Conservation (phyloP, 1,140 invertebrate genomes). For the Drosophila micromelanica region DNA sequence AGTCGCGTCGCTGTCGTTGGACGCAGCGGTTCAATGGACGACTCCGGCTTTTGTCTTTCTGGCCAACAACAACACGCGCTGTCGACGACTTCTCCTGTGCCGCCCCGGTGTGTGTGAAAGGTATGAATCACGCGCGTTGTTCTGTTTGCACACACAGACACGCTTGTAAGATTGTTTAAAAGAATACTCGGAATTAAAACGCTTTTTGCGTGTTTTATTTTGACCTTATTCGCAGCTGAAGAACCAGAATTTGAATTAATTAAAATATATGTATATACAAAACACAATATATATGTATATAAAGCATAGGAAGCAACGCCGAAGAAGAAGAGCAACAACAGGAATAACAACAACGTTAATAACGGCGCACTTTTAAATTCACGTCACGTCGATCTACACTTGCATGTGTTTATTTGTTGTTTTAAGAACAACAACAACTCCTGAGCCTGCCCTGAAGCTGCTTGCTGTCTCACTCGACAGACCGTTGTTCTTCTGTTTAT, state of each 20-base stretch:
- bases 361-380: constrained; percentile 68
- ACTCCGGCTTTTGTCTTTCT: constrained; percentile 24
- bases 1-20: constrained; percentile 26
- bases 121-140: constrained; percentile 75
- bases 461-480: constrained; percentile 31
- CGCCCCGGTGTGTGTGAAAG: constrained; percentile 33
- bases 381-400: constrained; percentile 58
- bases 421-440: constrained; percentile 13
- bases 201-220: constrained; percentile 70
- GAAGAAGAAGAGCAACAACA: constrained; percentile 30
- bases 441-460: constrained; percentile 35
- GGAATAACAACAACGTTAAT: constrained; percentile 16
- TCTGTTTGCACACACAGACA: constrained; percentile 53
- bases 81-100: constrained; percentile 29
- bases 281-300: constrained; percentile 23
- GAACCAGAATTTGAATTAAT: constrained; percentile 55
- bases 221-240: constrained; percentile 72
- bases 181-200: constrained; percentile 66
- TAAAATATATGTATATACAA: constrained; percentile 43
- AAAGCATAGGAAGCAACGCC: not conserved
- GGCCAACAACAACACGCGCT: constrained; percentile 31
- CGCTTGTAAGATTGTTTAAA: constrained; percentile 37
- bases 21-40: constrained; percentile 69
- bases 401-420: constrained; percentile 26
- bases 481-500: constrained; percentile 10